Evolutionary conservation across 2,888 invertebrate genomes (phyloP), one percentile per base, ranked within the genome.

Genomic region (Pseudococcus longispinus): DNA sequence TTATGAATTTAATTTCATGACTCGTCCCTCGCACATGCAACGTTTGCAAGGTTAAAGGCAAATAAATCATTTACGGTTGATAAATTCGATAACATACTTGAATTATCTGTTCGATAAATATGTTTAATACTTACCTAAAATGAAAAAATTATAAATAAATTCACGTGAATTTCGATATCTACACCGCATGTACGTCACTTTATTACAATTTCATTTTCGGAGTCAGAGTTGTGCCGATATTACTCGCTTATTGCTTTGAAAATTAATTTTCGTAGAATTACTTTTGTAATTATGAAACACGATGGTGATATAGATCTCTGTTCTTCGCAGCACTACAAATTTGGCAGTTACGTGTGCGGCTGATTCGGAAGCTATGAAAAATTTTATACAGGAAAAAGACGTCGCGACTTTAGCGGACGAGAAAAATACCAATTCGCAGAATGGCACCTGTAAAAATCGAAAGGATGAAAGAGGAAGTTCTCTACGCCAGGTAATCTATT

Each of bases 401-500:
- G 77, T 42, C n/a, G 42, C 42, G 15, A 13, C 70, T 60, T 60
- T 60, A 29, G 3, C 70, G 13, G 29, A 1, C 11, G 77, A 80
- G 20, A 80, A 80, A 42, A 80, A 80, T 80, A n/a, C 42, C 42
- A 42, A 9, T 18, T 80, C 42, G n/a, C 42, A 42, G 15, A 60
- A 80, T 42, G 42, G 9, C 9, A 20, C 4, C 1, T 80, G n/a
- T 32, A 85, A 44, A 9, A 85, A 70, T 70, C 85, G 85, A 85
- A 70, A 37, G 26, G 42, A 65, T 13, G 70, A 85, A 32, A 32
- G 42, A 23, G 85, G 85, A 23, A 85, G 85, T 70, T 85, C 85
- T 37, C 18, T 85, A 23, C 85, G 85, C 4, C 85, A 85, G 85
- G 85, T 85, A 85, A 85, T 65, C 13, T 46, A 51, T 60, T 60